Percentiles rank a stretch among this genome's conserved stretches.
phyloP scores from a whole-genome alignment of 2,113 vertebrate genomes.

The Merops nubicus region DNA sequence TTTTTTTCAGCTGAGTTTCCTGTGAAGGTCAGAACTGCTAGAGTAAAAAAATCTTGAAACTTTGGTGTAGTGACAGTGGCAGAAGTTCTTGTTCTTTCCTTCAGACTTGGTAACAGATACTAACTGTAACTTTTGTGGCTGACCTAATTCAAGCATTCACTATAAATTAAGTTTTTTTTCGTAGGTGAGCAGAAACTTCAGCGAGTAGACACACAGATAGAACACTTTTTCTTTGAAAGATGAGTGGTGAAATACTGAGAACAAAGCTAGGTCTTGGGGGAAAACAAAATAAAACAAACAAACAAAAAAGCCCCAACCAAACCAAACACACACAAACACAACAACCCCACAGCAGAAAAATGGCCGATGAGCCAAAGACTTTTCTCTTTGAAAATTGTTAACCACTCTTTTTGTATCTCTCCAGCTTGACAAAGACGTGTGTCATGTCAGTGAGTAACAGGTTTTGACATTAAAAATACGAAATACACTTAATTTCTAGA shows the following conservation, averaged over 20 bases:
- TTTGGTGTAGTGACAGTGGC: constrained; percentile 2
- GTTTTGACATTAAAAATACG: background rate
- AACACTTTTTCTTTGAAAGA: background rate
- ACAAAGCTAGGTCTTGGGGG: background rate
- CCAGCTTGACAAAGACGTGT: background rate
- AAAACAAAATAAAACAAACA: too few species aligned
- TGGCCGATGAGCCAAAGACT: background rate
- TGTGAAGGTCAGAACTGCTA: constrained; percentile 16
- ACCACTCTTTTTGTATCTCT: background rate
- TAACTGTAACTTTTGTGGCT: background rate
- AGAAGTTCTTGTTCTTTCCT: background rate
- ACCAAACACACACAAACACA: too few species aligned
- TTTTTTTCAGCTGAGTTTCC: constrained; percentile 42
- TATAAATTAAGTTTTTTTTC: background rate
- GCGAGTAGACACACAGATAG: background rate
- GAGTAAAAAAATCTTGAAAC: constrained; percentile 23
- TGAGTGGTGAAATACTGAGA: background rate
- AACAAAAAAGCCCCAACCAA: too few species aligned
- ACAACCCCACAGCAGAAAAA: background rate
- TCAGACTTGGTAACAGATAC: background rate
- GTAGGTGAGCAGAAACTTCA: background rate
- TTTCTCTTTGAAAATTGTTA: background rate
- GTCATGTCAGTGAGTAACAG: background rate
- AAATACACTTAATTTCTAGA: background rate
- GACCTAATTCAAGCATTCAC: background rate